phyloP scores from a whole-genome alignment of 1,140 invertebrate genomes.

The Drosophila athabasca region DNA sequence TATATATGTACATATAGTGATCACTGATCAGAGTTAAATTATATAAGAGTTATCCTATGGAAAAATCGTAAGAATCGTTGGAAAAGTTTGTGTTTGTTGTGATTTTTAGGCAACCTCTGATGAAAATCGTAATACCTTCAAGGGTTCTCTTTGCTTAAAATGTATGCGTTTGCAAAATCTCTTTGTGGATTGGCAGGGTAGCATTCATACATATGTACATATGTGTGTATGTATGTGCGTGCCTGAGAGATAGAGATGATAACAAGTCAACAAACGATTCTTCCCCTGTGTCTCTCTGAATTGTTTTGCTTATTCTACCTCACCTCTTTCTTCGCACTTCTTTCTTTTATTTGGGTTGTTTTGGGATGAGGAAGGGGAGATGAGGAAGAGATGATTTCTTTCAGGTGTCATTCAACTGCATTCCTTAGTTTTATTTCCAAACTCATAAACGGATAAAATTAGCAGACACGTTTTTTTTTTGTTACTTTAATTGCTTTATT shows the following conservation, averaged over 20 bases:
- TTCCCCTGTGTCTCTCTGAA: not conserved
- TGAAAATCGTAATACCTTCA: too few species aligned
- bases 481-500: constrained; percentile 40
- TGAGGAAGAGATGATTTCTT: constrained; percentile 7
- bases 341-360: constrained; percentile 4
- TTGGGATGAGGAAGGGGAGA: constrained; percentile 1
- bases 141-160: not conserved
- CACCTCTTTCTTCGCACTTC: constrained; percentile 2
- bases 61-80: too few species aligned
- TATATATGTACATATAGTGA: too few species aligned
- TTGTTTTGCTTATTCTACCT: constrained; percentile 38
- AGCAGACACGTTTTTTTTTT: constrained; percentile 9
- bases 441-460: constrained; percentile 32
- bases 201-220: too few species aligned
- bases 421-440: constrained; percentile 13
- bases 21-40: too few species aligned
- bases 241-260: constrained; percentile 15
- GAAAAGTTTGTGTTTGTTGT: too few species aligned
- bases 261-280: constrained; percentile 7
- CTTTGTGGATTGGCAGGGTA: not conserved
- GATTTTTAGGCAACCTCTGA: too few species aligned
- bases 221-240: too few species aligned
- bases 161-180: not conserved
- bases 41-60: too few species aligned
- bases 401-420: constrained; percentile 59